Evolutionary conservation across 2,797 vertebrate species (phyloP).

Genomic region (Hoplostethus mediterraneus): DNA sequence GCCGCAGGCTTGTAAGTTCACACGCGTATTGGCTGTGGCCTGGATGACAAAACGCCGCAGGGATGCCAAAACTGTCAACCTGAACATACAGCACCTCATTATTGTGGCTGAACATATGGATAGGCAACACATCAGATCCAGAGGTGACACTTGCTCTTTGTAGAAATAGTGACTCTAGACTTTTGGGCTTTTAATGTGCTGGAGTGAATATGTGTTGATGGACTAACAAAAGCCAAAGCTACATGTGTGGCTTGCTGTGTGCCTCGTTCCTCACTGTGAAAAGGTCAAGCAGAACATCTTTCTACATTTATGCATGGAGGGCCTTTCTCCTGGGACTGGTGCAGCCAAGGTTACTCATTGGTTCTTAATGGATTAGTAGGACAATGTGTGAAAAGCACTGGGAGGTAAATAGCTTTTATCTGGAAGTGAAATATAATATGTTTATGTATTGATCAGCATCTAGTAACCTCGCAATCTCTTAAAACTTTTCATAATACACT

Average conservation of each 20-base stretch:
- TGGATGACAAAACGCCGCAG: constrained; percentile 7
- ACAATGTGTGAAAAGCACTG: background rate
- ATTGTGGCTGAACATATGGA: constrained; percentile 16
- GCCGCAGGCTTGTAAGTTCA: constrained; percentile 8
- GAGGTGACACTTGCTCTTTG: constrained; percentile 16
- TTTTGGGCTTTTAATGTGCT: constrained; percentile 26
- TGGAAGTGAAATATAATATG: constrained; percentile 36
- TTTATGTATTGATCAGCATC: constrained; percentile 10
- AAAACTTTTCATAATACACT: constrained; percentile 19
- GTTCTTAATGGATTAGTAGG: background rate
- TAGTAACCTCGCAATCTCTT: background rate
- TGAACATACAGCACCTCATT: constrained; percentile 33
- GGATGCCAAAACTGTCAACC: constrained; percentile 26
- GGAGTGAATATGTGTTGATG: background rate
- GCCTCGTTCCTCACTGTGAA: background rate
- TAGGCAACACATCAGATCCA: constrained; percentile 16
- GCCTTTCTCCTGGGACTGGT: constrained; percentile 21
- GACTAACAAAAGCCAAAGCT: background rate
- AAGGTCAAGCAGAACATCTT: background rate
- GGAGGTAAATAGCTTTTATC: constrained; percentile 39
- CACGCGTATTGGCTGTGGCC: background rate
- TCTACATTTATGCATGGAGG: background rate
- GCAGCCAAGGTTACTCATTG: background rate
- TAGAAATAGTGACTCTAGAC: constrained; percentile 5
- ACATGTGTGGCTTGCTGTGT: background rate